A percentile compares a stretch with the other conserved stretches of the same genome.
These are phyloP conservation scores for Drosophila histrio DNA, from an alignment of 2,888 invertebrate genomes.

Conservation along the genomic window DNA sequence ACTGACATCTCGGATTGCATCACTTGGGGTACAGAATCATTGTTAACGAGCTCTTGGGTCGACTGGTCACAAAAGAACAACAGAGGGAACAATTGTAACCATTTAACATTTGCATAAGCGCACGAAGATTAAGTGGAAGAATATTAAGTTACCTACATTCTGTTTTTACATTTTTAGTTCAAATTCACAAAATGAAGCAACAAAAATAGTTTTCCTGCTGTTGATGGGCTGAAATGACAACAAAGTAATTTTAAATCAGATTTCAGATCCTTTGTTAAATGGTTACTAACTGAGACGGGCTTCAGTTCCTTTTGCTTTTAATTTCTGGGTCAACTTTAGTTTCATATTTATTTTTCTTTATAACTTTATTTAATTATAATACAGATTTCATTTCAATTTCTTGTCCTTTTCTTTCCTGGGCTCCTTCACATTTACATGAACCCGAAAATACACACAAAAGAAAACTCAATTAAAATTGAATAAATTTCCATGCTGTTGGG, in stretches of 20 bases:
- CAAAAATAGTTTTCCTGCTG: not conserved
- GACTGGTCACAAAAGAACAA: conserved; percentile 20
- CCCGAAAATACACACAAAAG: conserved; percentile 56
- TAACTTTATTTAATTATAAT: conserved; percentile 64
- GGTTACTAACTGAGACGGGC: not conserved
- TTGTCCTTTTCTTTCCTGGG: conserved; percentile 20
- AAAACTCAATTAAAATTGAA: conserved; percentile 79
- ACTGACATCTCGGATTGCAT: not conserved
- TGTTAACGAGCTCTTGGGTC: conserved; percentile 7
- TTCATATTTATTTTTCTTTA: conserved; percentile 18
- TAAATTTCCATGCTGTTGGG: conserved; percentile 77
- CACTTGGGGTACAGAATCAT: not conserved
- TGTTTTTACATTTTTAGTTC: not conserved
- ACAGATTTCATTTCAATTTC: conserved; percentile 71
- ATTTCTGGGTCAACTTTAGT: conserved; percentile 12
- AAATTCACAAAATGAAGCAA: not conserved
- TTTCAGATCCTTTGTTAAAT: conserved; percentile 6
- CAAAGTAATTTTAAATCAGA: not conserved
- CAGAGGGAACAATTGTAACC: conserved; percentile 49
- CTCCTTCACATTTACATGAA: conserved; percentile 31
- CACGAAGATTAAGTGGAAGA: conserved; percentile 4
- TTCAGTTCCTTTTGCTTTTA: not conserved
- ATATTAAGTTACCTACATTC: not conserved
- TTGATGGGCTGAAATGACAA: not conserved
- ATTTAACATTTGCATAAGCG: conserved; percentile 56